These are phyloP conservation scores for Tortrix viridana DNA, from an alignment of 2,888 invertebrate genomes.

Conservation along the genomic window DNA sequence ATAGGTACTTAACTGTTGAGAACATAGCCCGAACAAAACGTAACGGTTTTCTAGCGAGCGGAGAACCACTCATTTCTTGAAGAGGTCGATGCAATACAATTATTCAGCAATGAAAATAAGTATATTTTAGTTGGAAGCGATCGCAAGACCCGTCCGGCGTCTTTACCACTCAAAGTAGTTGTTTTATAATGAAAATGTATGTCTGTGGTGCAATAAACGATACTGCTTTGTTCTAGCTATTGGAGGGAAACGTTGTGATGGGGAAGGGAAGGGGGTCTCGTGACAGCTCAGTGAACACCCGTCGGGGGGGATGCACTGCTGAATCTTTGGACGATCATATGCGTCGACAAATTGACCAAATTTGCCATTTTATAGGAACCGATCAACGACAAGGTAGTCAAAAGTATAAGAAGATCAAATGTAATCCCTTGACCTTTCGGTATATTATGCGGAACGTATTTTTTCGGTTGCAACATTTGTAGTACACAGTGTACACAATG, in stretches of 20 bases:
- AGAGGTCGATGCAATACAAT: conserved; percentile 43
- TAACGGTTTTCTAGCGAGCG: conserved; percentile 13
- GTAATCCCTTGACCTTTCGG: no score
- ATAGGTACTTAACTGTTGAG: conserved; percentile 4
- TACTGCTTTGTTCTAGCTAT: conserved; percentile 48
- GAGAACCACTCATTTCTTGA: conserved; percentile 13
- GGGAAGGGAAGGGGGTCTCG: conserved; percentile 13
- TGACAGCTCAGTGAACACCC: conserved; percentile 24
- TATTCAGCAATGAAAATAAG: conserved; percentile 46
- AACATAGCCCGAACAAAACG: background rate
- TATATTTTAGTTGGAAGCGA: conserved; percentile 46
- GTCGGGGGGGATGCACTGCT: conserved; percentile 8
- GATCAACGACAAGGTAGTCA: no score
- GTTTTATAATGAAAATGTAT: conserved; percentile 65
- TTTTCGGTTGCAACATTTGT: no score
- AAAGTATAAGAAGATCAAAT: no score
- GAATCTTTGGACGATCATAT: conserved; percentile 8
- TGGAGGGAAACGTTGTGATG: conserved; percentile 34
- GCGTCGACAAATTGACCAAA: background rate
- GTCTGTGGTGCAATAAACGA: conserved; percentile 55
- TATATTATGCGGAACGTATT: no score
- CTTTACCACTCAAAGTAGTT: conserved; percentile 47
- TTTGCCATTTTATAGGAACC: no score
- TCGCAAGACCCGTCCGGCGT: conserved; percentile 46
- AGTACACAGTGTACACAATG: conserved; percentile 20